Evolutionary conservation across 2,113 vertebrate species (phyloP).

Genomic region (Camarhynchus parvulus): DNA sequence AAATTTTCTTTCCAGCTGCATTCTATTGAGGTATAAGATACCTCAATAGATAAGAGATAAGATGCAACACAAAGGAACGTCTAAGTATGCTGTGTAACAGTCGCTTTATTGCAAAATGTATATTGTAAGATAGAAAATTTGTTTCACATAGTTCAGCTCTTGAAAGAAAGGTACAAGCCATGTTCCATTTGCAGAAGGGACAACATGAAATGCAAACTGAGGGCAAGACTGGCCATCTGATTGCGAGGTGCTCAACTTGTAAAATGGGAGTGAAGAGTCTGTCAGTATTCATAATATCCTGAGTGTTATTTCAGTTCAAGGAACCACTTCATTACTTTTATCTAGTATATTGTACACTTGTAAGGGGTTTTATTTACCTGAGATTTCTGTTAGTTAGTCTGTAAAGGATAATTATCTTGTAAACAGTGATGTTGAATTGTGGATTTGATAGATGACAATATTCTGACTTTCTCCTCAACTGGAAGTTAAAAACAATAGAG

Average conservation of each 20-base stretch:
- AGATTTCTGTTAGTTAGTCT: not conserved
- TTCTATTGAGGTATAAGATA: not conserved
- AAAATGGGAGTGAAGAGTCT: not conserved
- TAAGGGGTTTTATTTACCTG: not conserved
- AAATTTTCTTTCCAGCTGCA: not conserved
- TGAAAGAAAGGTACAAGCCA: slow-evolving; percentile 27
- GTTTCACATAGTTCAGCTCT: not conserved
- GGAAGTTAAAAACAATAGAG: not conserved
- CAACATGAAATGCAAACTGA: not conserved
- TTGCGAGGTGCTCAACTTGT: not conserved
- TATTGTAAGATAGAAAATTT: not conserved
- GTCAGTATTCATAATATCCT: not conserved
- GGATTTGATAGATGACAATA: not conserved
- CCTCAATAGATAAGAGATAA: not conserved
- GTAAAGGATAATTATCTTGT: not conserved
- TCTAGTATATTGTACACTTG: not conserved
- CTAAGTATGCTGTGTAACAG: not conserved
- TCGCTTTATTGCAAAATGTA: slow-evolving; percentile 15
- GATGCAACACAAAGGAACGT: not conserved
- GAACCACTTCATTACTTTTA: not conserved
- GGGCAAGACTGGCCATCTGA: not conserved
- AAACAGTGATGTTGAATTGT: not conserved
- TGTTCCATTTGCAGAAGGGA: not conserved
- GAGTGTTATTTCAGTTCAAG: not conserved
- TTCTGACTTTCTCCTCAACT: not conserved